Evolutionary conservation across 2,797 vertebrate genomes (phyloP).

Genomic region (Sebastes melanostomus): DNA sequence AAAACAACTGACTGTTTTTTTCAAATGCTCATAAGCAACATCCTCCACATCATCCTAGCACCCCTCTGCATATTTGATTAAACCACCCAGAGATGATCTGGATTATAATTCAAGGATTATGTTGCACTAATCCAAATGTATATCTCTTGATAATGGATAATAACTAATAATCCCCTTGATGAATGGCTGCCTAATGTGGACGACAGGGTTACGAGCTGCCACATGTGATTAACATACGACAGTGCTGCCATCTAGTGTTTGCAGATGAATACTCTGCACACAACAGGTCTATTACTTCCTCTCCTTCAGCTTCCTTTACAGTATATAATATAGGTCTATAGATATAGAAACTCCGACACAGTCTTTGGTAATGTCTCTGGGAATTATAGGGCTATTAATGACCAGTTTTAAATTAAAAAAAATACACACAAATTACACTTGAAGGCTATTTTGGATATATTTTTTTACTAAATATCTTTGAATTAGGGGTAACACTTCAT

Average conservation of each 20-base stretch:
- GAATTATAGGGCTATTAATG: neutral
- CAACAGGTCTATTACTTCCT: neutral
- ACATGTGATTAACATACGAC: neutral
- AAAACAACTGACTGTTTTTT: neutral
- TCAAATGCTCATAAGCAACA: neutral
- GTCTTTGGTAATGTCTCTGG: neutral
- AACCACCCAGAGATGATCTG: slow-evolving; percentile 50
- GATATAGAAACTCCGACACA: neutral
- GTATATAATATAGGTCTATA: neutral
- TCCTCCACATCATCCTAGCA: neutral
- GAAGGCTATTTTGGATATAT: neutral
- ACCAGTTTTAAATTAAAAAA: neutral
- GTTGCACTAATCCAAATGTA: slow-evolving; percentile 59
- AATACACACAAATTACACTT: neutral
- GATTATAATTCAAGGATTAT: slow-evolving; percentile 65
- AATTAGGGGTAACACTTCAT: neutral
- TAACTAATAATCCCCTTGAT: slow-evolving; percentile 68
- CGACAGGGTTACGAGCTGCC: neutral
- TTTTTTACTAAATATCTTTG: neutral
- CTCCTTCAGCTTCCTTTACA: neutral
- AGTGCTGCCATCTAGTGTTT: slow-evolving; percentile 72
- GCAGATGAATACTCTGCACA: neutral
- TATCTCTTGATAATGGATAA: slow-evolving; percentile 64
- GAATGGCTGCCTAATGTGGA: slow-evolving; percentile 32
- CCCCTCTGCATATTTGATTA: slow-evolving; percentile 47